These are phyloP conservation scores for Drosophila melanica DNA, from an alignment of 1,140 invertebrate genomes.

Conservation along the genomic window DNA sequence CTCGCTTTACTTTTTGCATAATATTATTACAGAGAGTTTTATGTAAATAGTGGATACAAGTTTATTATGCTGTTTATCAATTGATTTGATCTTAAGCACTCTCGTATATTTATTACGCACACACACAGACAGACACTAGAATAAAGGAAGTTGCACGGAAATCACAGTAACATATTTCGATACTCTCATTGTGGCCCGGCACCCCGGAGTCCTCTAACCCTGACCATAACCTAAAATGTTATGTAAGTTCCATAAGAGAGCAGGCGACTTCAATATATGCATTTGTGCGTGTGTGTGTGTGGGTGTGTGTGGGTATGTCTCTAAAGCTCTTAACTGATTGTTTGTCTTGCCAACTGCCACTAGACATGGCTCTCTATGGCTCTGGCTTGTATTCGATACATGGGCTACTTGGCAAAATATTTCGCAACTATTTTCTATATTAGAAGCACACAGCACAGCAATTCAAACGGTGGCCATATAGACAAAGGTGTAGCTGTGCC, in stretches of 20 bases:
- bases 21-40: constrained; percentile 67
- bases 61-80: constrained; percentile 81
- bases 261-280: constrained; percentile 33
- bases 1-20: constrained; percentile 57
- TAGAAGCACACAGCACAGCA: constrained; percentile 65
- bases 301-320: constrained; percentile 31
- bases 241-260: constrained; percentile 76
- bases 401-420: constrained; percentile 77
- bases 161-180: constrained; percentile 71
- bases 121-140: constrained; percentile 29
- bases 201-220: constrained; percentile 24
- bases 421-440: constrained; percentile 81
- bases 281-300: constrained; percentile 12
- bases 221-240: constrained; percentile 66
- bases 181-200: constrained; percentile 50
- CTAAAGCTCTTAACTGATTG: constrained; percentile 81
- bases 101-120: constrained; percentile 75
- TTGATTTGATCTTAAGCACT: constrained; percentile 82
- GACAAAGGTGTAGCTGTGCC: constrained; percentile 61
- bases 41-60: constrained; percentile 78
- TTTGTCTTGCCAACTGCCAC: constrained; percentile 77
- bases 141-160: constrained; percentile 66
- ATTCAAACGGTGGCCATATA: constrained; percentile 62
- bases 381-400: constrained; percentile 46
- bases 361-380: constrained; percentile 50